Evolutionary conservation across 2,797 vertebrate genomes (phyloP), one percentile per base, ranked within the genome.

Genomic region (Ispidina lecontei): DNA sequence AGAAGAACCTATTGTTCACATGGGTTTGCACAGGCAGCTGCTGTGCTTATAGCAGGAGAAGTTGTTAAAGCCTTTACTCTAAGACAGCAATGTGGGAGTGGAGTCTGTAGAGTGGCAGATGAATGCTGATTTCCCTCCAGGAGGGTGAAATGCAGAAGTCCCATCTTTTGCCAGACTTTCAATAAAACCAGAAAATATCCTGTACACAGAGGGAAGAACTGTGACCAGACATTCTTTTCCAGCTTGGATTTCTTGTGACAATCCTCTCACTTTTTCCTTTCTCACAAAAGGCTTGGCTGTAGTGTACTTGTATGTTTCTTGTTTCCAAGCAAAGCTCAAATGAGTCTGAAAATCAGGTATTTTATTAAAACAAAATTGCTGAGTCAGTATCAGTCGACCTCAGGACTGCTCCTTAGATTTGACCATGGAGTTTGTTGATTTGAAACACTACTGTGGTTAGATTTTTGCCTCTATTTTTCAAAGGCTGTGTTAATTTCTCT

Each of bases 401-500:
- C 65, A 56, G 7, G 41, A 7, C 52, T 0, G 1, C 20, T 55
- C 4, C 63, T 85, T 64, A 22, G 3, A 29, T 68, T 56, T 63
- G 26, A 8, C n/a, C 56, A 46, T 64, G 39, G 72, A 33, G 18
- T 84, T 68, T 91, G 21, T 54, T 74, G 75, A 46, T 54, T 86
- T 91, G 37, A 71, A 81, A 63, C 68, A 71, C 39, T 49, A 5
- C 37, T 83, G 43, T 47, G 43, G 62, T 81, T 69, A 70, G 31
- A 68, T 74, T 91, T 70, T 90, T 84, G 47, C 51, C 79, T 7
- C 43, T 54, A 12, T 77, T 90, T 79, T 90, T 89, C 65, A 69
- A 84, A 80, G 29, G 21, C 91, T 93, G 84, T 91, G 60, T 84
- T 92, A 77, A 91, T 89, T 81, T 91, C 64, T 75, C 70, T 52